Percentiles rank a stretch among this genome's conserved stretches.
Evolutionary conservation across 1,140 invertebrate species (phyloP).

Genomic region (Polypedilum vanderplanki): DNA sequence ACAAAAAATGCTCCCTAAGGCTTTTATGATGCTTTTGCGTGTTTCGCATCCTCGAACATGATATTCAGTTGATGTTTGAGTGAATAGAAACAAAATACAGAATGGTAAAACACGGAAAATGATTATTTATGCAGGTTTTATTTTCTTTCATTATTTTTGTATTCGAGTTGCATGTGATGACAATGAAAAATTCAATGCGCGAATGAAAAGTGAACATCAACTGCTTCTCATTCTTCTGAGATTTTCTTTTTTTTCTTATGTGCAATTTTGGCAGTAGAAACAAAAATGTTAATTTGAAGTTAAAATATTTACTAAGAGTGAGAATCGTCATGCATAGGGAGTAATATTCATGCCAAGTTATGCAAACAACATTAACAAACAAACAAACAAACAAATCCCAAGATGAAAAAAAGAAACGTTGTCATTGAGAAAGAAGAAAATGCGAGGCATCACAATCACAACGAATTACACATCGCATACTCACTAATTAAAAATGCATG

Average conservation of each 20-base stretch:
- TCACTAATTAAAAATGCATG: constrained; percentile 26
- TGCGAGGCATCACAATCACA: neutral
- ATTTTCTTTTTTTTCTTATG: neutral
- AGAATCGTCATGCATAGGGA: neutral
- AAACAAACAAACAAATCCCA: constrained; percentile 21
- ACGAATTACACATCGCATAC: neutral
- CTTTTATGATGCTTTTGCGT: neutral
- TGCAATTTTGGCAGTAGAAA: neutral
- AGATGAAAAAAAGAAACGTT: neutral
- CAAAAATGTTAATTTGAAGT: constrained; percentile 19
- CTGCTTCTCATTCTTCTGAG: neutral
- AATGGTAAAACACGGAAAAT: neutral
- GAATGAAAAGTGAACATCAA: constrained; percentile 17
- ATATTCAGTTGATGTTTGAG: constrained; percentile 4
- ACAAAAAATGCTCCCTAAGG: neutral
- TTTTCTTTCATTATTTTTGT: neutral
- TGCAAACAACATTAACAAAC: constrained; percentile 19
- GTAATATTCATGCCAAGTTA: constrained; percentile 6
- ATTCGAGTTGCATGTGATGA: too few relatives aligned
- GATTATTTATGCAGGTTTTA: constrained; percentile 4
- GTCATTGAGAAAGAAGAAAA: neutral
- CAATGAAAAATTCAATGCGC: neutral
- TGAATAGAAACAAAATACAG: neutral
- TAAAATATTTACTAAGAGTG: neutral
- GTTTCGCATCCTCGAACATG: neutral